phyloP scores from a whole-genome alignment of 1,140 invertebrate species.

The Dendroctonus valens region DNA sequence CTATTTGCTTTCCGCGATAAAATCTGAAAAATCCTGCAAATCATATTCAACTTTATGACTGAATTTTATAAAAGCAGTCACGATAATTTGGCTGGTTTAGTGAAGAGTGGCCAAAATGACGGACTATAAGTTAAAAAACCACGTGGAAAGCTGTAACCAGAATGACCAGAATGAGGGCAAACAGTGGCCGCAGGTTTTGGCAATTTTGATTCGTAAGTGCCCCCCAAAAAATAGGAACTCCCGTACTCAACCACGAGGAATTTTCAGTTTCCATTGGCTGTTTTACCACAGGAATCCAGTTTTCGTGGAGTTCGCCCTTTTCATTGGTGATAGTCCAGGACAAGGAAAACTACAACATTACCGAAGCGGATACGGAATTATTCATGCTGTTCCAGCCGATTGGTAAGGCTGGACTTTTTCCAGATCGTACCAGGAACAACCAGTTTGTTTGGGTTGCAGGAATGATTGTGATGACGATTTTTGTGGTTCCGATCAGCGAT shows the following conservation, averaged over 20 bases:
- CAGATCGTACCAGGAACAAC: neutral
- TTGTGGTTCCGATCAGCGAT: conserved; percentile 22
- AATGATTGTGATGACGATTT: conserved; percentile 15
- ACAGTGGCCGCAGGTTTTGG: neutral
- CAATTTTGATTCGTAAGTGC: neutral
- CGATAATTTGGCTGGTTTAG: too few relatives aligned
- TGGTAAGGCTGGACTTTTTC: neutral
- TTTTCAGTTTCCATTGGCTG: conserved; percentile 8
- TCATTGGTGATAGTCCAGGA: conserved; percentile 24
- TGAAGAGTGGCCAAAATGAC: too few relatives aligned
- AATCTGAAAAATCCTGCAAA: too few relatives aligned
- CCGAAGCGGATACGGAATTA: conserved; percentile 19
- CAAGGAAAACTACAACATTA: conserved; percentile 26
- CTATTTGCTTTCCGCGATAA: too few relatives aligned
- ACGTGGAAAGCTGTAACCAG: too few relatives aligned
- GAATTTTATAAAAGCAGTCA: too few relatives aligned
- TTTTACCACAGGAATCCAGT: conserved; percentile 8
- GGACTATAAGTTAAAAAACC: too few relatives aligned
- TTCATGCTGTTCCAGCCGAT: conserved; percentile 10
- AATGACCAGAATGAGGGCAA: neutral
- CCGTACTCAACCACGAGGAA: neutral
- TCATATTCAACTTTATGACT: too few relatives aligned
- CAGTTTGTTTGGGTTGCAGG: conserved; percentile 8
- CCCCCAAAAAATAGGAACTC: neutral
- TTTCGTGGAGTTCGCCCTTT: conserved; percentile 30